Conservation (phyloP, 2,797 vertebrate species). For the Mormyrops attenuatus region DNA sequence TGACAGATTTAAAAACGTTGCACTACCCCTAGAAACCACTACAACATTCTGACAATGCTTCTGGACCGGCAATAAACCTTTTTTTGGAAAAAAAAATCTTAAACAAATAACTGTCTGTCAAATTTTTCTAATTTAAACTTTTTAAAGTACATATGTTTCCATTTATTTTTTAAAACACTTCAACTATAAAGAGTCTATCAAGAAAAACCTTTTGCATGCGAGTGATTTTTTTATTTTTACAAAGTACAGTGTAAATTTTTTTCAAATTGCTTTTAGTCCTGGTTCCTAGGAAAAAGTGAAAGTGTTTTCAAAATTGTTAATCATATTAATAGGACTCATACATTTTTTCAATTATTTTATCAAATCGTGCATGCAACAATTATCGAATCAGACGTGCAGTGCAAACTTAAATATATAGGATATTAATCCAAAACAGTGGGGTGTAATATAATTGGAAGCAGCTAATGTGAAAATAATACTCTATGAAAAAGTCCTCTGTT, state of each 20-base stretch:
- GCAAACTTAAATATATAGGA: conserved; percentile 30
- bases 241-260: background rate
- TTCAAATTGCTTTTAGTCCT: background rate
- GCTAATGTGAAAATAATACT: conserved; percentile 32
- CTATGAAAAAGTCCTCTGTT: conserved; percentile 36
- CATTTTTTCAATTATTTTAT: conserved; percentile 6
- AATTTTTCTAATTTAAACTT: background rate
- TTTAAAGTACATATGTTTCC: background rate
- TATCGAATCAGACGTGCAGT: conserved; percentile 16
- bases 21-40: background rate
- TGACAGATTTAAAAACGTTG: background rate
- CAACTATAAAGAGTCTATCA: background rate
- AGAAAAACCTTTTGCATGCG: background rate
- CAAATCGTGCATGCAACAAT: conserved; percentile 30
- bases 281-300: conserved; percentile 5
- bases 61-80: background rate
- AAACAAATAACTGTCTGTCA: background rate
- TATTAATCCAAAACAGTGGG: conserved; percentile 37
- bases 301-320: background rate
- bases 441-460: conserved; percentile 41
- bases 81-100: background rate
- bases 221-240: background rate
- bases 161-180: background rate
- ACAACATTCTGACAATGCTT: background rate
- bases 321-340: background rate